Evolutionary conservation across 2,113 vertebrate species (phyloP).

Genomic region (Pontoporia blainvillei): DNA sequence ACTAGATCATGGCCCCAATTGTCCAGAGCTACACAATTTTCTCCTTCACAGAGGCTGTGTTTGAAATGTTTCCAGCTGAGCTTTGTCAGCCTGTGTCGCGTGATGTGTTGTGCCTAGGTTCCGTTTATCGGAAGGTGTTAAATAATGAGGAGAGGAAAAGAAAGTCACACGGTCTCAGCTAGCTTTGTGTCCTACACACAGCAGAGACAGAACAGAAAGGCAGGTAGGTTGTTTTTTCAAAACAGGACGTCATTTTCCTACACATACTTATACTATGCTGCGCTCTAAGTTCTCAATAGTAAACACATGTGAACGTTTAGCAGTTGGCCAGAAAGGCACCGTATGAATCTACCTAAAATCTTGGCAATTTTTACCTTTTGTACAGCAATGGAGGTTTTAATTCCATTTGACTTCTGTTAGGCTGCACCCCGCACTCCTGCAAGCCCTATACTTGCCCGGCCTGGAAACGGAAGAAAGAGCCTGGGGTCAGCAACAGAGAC

Average conservation of each 20-base stretch:
- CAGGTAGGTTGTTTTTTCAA: constrained; percentile 35
- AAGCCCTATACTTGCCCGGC: too few species aligned
- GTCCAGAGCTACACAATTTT: constrained; percentile 79
- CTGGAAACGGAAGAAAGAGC: too few species aligned
- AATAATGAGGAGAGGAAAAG: constrained; percentile 64
- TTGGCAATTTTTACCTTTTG: background rate
- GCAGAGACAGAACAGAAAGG: constrained; percentile 31
- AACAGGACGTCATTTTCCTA: background rate
- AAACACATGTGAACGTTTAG: background rate
- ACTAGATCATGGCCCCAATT: constrained; percentile 77
- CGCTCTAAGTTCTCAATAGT: background rate
- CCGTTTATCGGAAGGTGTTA: constrained; percentile 77
- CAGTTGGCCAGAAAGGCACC: background rate
- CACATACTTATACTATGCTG: background rate
- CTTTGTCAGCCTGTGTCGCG: constrained; percentile 70
- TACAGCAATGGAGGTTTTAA: too few species aligned
- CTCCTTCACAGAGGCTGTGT: constrained; percentile 62
- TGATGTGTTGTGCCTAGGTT: constrained; percentile 81
- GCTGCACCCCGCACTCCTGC: too few species aligned
- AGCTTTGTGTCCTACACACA: constrained; percentile 72
- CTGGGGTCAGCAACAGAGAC: too few species aligned
- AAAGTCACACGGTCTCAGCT: constrained; percentile 73
- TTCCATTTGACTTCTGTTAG: background rate
- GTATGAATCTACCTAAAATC: too few species aligned
- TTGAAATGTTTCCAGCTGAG: constrained; percentile 69